phyloP scores from a whole-genome alignment of 2,888 invertebrate genomes.

The Alitta virens region DNA sequence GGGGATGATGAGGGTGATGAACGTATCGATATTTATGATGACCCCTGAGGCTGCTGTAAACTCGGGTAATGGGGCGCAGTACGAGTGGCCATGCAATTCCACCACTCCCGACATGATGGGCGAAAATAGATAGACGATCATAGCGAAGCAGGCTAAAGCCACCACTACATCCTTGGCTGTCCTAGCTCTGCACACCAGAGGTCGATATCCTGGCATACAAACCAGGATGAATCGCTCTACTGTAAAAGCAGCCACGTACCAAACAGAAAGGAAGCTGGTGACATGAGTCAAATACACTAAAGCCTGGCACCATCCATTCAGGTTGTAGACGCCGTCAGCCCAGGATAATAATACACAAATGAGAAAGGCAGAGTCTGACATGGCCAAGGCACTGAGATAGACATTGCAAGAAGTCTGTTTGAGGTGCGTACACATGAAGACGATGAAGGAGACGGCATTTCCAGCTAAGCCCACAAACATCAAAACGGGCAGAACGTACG shows the following conservation, averaged over 20 bases:
- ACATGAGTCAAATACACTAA: constrained; percentile 40
- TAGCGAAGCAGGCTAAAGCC: constrained; percentile 2
- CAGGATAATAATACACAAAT: constrained; percentile 16
- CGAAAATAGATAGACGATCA: constrained; percentile 4
- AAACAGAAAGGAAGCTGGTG: constrained; percentile 60
- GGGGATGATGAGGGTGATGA: constrained; percentile 11
- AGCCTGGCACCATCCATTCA: constrained; percentile 17
- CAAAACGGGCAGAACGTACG: constrained; percentile 58
- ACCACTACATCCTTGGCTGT: constrained; percentile 15
- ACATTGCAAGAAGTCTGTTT: constrained; percentile 13
- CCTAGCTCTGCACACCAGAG: constrained; percentile 5
- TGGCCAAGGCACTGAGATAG: constrained; percentile 17
- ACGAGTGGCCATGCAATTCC: background rate
- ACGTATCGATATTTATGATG: constrained; percentile 11
- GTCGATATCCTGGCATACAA: constrained; percentile 66
- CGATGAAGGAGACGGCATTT: constrained; percentile 15
- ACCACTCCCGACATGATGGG: constrained; percentile 8
- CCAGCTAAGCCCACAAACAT: constrained; percentile 16
- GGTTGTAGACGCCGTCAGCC: constrained; percentile 7
- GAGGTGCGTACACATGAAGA: constrained; percentile 15
- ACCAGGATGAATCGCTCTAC: constrained; percentile 82
- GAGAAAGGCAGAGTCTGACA: constrained; percentile 19
- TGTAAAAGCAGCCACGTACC: constrained; percentile 84
- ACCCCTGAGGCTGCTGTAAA: background rate
- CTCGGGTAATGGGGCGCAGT: constrained; percentile 3